A percentile compares a stretch with the other conserved stretches of the same genome.
phyloP scores from a whole-genome alignment of 2,113 vertebrate species.

The Labeo rohita region DNA sequence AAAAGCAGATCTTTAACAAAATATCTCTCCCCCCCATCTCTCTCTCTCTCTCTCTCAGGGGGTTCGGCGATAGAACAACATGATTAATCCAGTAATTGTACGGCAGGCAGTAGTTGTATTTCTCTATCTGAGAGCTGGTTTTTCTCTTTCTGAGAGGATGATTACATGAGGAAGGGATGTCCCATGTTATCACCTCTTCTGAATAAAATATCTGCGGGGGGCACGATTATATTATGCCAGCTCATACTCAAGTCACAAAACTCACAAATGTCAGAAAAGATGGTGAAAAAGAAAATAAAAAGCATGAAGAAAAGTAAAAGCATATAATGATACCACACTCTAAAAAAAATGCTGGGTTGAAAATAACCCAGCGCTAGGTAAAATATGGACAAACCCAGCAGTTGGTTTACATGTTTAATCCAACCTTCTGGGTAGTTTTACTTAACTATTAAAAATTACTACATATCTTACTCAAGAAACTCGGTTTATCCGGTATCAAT shows the following conservation, averaged over 20 bases:
- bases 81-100: constrained; percentile 95
- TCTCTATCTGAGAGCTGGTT: constrained; percentile 82
- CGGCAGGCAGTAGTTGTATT: constrained; percentile 79
- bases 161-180: constrained; percentile 84
- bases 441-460: no score
- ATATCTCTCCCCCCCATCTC: constrained; percentile 74
- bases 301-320: background rate
- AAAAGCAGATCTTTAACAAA: constrained; percentile 84
- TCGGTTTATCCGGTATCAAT: no score
- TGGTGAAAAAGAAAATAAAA: background rate
- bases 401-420: no score
- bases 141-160: constrained; percentile 84
- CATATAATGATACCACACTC: background rate
- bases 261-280: constrained; percentile 6
- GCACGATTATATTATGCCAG: constrained; percentile 24
- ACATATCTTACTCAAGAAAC: no score
- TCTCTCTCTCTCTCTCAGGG: constrained; percentile 43
- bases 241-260: background rate
- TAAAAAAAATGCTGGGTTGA: no score
- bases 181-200: constrained; percentile 55
- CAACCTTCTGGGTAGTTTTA: no score
- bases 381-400: no score
- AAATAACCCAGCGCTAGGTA: no score
- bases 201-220: constrained; percentile 60
- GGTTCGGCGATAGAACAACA: constrained; percentile 89